phyloP scores from a whole-genome alignment of 2,888 invertebrate genomes.

The Hirtodrosophila histrioides region DNA sequence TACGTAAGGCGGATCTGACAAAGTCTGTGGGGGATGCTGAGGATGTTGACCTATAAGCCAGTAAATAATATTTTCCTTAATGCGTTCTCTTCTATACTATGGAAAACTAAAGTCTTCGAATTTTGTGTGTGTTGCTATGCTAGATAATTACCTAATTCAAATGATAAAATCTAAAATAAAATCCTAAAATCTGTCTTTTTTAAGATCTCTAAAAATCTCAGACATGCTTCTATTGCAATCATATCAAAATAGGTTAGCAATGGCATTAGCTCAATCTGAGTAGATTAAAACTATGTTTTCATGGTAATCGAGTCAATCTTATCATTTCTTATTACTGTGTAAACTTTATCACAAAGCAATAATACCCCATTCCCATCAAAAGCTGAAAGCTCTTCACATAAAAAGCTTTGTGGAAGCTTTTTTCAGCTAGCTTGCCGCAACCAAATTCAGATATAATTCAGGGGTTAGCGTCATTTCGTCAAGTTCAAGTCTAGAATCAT shows the following conservation, averaged over 20 bases:
- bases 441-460: constrained; percentile 30
- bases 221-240: no score
- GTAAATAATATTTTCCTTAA: no score
- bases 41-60: neutral
- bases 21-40: constrained; percentile 70
- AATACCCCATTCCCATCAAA: constrained; percentile 21
- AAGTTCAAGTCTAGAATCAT: constrained; percentile 26
- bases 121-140: no score
- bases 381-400: constrained; percentile 36
- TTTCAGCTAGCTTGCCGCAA: constrained; percentile 15
- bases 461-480: constrained; percentile 31
- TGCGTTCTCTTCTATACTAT: no score
- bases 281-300: constrained; percentile 2
- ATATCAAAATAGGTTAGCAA: no score
- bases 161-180: no score
- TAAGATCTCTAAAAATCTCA: no score
- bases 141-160: no score
- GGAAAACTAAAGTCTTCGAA: no score
- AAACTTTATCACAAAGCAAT: constrained; percentile 1
- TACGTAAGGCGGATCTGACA: constrained; percentile 85
- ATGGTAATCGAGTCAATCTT: constrained; percentile 20
- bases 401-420: constrained; percentile 53
- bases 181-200: no score
- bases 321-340: constrained; percentile 10
- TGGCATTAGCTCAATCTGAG: neutral